Conservation (phyloP, 2,797 vertebrate genomes). For the Peromyscus melanophrys region DNA sequence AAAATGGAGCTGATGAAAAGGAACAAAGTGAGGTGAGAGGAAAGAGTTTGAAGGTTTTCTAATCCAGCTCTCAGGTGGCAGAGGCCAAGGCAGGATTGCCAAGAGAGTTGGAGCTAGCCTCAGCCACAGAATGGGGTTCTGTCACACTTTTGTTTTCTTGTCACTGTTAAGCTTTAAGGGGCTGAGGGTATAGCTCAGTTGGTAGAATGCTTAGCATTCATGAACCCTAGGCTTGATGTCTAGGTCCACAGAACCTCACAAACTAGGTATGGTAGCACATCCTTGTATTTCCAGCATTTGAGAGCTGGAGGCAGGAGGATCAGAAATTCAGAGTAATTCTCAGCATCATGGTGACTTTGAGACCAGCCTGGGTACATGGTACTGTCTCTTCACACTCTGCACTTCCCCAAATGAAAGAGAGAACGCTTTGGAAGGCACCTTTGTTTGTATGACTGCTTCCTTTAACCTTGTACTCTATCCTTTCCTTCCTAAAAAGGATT, state of each 20-base stretch:
- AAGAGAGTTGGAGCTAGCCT: background rate
- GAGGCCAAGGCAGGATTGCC: background rate
- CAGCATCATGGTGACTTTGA: background rate
- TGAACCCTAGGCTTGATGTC: background rate
- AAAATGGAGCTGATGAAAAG: background rate
- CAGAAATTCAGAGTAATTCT: background rate
- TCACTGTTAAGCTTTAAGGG: background rate
- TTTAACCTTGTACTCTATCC: conserved; percentile 14
- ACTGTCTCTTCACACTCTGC: background rate
- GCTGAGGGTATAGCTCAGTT: background rate
- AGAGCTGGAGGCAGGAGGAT: background rate
- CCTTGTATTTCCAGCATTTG: background rate
- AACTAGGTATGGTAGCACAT: background rate
- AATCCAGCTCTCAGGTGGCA: background rate
- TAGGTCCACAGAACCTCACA: background rate
- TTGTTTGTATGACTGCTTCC: conserved; percentile 15
- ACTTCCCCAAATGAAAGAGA: background rate
- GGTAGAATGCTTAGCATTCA: background rate
- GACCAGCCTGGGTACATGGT: background rate
- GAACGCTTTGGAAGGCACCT: background rate
- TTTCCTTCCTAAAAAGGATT: background rate
- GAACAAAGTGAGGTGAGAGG: conserved; percentile 7
- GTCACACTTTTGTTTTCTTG: background rate
- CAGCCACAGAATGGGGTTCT: background rate
- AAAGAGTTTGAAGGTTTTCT: conserved; percentile 4